phyloP scores from a whole-genome alignment of 2,888 invertebrate genomes.

The Nomada ferruginata region DNA sequence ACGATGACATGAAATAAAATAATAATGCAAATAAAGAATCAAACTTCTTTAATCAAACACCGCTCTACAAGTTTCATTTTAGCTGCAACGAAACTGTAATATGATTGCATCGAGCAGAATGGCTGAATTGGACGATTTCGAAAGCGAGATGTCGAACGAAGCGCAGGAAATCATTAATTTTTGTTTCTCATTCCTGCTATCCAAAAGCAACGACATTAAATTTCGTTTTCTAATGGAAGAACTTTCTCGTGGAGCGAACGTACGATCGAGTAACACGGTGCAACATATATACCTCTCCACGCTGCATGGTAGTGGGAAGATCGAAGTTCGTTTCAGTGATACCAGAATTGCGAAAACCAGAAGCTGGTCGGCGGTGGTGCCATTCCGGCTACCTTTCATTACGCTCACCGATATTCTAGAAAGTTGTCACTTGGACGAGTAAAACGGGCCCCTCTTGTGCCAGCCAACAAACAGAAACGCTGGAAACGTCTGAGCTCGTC shows the following conservation, averaged over 20 bases:
- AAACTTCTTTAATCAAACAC: too few species aligned
- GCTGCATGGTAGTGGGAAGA: constrained; percentile 20
- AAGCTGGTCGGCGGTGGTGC: constrained; percentile 36
- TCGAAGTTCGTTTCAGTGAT: constrained; percentile 12
- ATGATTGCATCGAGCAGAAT: not conserved
- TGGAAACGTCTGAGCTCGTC: constrained; percentile 31
- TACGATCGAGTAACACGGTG: not conserved
- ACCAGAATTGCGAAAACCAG: constrained; percentile 55
- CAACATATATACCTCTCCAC: not conserved
- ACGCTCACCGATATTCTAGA: constrained; percentile 64
- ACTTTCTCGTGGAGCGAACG: constrained; percentile 29
- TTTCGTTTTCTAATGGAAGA: not conserved
- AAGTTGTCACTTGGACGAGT: constrained; percentile 52
- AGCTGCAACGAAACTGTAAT: too few species aligned
- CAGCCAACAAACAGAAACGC: constrained; percentile 19
- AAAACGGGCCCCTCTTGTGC: constrained; percentile 18
- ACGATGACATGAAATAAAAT: too few species aligned
- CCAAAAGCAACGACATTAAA: not conserved
- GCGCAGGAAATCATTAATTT: not conserved
- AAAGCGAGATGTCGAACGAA: not conserved
- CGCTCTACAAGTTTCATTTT: too few species aligned
- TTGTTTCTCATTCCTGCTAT: not conserved
- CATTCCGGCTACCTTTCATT: constrained; percentile 55
- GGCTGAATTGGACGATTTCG: not conserved
- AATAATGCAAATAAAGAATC: too few species aligned